Conservation (phyloP, 2,888 invertebrate species). For the Eupithecia insigniata region DNA sequence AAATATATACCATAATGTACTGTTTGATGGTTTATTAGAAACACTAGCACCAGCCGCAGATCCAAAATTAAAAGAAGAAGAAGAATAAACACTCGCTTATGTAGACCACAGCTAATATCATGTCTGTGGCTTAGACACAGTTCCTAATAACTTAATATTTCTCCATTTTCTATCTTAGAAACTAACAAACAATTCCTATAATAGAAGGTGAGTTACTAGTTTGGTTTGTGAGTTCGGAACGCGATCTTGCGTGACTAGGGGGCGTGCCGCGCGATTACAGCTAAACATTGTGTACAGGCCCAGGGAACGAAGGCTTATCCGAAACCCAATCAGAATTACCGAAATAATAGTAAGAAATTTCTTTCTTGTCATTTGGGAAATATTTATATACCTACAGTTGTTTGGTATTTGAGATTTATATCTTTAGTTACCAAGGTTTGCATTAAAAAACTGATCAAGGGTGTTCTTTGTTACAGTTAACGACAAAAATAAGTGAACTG, state of each 20-base stretch:
- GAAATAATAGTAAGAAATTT: slow-evolving; percentile 28
- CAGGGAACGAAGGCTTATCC: slow-evolving; percentile 32
- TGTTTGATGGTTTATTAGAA: neutral
- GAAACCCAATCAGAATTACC: slow-evolving; percentile 39
- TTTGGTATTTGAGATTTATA: neutral
- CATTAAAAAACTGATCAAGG: neutral
- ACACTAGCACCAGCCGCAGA: no score
- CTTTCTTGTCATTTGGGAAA: slow-evolving; percentile 36
- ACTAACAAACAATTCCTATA: slow-evolving; percentile 21
- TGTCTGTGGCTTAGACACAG: neutral
- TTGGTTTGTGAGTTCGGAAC: slow-evolving; percentile 57
- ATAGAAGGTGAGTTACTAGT: slow-evolving; percentile 27
- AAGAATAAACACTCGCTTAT: no score
- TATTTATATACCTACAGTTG: slow-evolving; percentile 10
- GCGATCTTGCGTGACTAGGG: slow-evolving; percentile 80
- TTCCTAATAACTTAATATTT: slow-evolving; percentile 20
- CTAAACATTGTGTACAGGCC: slow-evolving; percentile 73
- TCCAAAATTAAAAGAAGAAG: no score
- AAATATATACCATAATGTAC: neutral
- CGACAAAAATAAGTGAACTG: neutral
- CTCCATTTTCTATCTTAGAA: slow-evolving; percentile 4
- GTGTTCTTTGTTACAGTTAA: neutral
- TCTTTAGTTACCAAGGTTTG: neutral
- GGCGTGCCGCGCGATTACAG: slow-evolving; percentile 78
- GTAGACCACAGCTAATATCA: no score